Evolutionary conservation across 2,113 vertebrate species (phyloP).

Genomic region (Gorsachius goisagi): DNA sequence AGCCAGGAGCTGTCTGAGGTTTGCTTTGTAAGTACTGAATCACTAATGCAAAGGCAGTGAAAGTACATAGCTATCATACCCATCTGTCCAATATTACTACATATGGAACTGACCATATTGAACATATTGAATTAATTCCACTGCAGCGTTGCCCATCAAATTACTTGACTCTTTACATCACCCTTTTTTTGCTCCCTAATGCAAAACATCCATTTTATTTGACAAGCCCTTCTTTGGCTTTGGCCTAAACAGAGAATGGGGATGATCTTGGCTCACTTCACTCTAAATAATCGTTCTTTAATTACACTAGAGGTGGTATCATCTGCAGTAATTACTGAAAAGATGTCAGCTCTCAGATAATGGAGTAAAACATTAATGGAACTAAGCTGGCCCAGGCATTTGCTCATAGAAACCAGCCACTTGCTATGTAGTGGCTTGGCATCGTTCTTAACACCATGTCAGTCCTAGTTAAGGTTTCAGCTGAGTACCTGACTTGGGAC

Average conservation of each 20-base stretch:
- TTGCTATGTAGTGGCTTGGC: not conserved
- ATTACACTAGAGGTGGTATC: conserved; percentile 84
- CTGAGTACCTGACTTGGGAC: not conserved
- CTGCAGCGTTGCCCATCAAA: conserved; percentile 44
- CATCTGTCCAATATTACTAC: conserved; percentile 54
- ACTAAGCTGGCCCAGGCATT: conserved; percentile 28
- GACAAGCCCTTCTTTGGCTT: conserved; percentile 75
- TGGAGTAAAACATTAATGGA: conserved; percentile 73
- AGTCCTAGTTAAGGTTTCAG: not conserved
- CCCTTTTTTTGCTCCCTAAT: conserved; percentile 68
- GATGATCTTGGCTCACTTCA: conserved; percentile 80
- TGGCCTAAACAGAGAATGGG: conserved; percentile 75
- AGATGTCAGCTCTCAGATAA: conserved; percentile 79
- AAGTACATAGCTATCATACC: conserved; percentile 16
- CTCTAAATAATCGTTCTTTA: conserved; percentile 84
- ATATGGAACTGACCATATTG: conserved; percentile 51
- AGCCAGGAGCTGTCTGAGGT: conserved; percentile 45
- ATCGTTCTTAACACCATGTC: not conserved
- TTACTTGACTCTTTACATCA: conserved; percentile 54
- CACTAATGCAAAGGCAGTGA: conserved; percentile 41
- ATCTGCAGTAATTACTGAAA: conserved; percentile 83
- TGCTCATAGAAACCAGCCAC: not conserved
- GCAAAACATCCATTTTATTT: conserved; percentile 77
- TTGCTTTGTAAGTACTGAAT: conserved; percentile 50
- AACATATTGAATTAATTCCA: conserved; percentile 62